Base-by-base conservation (phyloP, 2,113 vertebrate genomes). In the Xiphophorus hellerii region DNA sequence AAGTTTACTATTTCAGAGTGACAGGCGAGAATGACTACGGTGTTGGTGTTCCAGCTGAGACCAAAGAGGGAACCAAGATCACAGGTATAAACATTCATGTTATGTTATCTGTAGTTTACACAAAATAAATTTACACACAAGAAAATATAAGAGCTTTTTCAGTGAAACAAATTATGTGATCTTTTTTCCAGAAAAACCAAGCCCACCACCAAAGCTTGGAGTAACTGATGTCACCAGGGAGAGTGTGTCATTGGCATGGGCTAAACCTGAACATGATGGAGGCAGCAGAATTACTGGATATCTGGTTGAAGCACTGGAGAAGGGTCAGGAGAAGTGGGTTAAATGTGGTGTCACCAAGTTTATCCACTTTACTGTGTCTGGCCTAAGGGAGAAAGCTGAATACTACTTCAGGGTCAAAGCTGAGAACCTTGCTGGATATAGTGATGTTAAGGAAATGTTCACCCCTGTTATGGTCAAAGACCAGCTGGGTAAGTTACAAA, bases 11-110 rank as follows among this genome's bases (percentile, higher is more conserved):
- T 90, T 99, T 99, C 92, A 95, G 97, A 88, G 95, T 99, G 74
- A 94, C 95, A 17, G 98, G 98, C 92, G 97, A 99, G 95, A 99
- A 99, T 76, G 98, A 99, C 35, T 98, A 96, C 73, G 98, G 98
- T 66, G 64, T 96, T 88, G 98, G 98, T 83, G 89, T 95, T 61
- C 90, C 97, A 80, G 93, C 93, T 82, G 97, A 98, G 90, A 98
- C 95, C 30, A 98, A 96, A 85, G 97, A 97, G 25, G 97, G 97
- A 91, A 94, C 96, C 75, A 98, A 98, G 93, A 97, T 99, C 90
- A 96, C 98, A 97, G 98, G 98, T 99, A 93, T 17, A 51, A 27
- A 54, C 17, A 61, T 66, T 71, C 14, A 58, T 37, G 0, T 71
- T 29, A 0, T 0, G 4, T 42, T 51, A 3, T 29, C 58, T 58